These are phyloP conservation scores for Platichthys stellatus DNA, from an alignment of 2,113 vertebrate species.

Conservation along the genomic window DNA sequence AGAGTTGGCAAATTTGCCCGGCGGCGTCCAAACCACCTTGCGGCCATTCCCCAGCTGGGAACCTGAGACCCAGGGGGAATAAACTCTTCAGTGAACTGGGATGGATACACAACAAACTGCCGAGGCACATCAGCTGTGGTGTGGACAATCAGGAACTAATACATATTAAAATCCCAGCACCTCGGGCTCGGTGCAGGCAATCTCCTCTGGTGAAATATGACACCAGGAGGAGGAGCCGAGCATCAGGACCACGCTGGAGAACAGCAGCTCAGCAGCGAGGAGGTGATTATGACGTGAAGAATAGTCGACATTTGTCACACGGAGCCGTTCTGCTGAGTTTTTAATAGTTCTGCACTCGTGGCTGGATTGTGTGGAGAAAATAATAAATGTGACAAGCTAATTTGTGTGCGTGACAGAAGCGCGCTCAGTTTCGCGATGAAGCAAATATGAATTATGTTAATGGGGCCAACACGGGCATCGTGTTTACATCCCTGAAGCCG, in stretches of 20 bases:
- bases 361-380: not conserved
- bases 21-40: constrained; percentile 3
- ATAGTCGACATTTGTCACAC: constrained; percentile 2
- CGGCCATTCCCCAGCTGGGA: constrained; percentile 7
- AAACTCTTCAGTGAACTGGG: constrained; percentile 16
- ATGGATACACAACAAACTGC: not conserved
- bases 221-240: constrained; percentile 16
- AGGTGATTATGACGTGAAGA: constrained; percentile 36
- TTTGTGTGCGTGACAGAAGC: not conserved
- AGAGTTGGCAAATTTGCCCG: constrained; percentile 16
- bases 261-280: constrained; percentile 15
- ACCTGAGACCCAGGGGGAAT: not conserved
- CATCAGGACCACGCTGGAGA: not conserved
- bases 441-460: constrained; percentile 25
- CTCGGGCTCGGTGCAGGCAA: constrained; percentile 7
- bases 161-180: constrained; percentile 35
- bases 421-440: constrained; percentile 1
- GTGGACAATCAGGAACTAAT: constrained; percentile 40
- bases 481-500: not conserved
- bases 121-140: constrained; percentile 21
- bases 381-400: not conserved
- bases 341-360: not conserved
- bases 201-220: not conserved
- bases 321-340: constrained; percentile 1
- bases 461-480: not conserved